Evolutionary conservation across 2,113 vertebrate species (phyloP).

Genomic region (Alosa alosa): DNA sequence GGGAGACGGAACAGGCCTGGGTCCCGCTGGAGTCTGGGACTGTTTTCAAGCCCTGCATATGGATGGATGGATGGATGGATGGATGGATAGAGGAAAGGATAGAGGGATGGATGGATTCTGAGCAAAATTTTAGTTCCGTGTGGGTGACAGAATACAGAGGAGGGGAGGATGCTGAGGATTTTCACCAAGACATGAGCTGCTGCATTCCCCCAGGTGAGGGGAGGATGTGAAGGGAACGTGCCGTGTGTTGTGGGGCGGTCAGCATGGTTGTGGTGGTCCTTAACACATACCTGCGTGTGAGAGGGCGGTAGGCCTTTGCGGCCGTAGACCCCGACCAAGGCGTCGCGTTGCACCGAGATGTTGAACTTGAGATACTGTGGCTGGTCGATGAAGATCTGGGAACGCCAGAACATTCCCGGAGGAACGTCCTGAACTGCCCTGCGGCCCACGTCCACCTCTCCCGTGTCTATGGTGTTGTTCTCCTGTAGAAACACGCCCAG

Average conservation of each 20-base stretch:
- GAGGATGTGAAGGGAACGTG: no score
- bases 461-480: slow-evolving; percentile 97
- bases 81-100: no score
- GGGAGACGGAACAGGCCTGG: background rate
- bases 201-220: no score
- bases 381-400: slow-evolving; percentile 95
- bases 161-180: no score
- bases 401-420: slow-evolving; percentile 96
- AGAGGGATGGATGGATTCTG: background rate
- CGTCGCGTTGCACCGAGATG: slow-evolving; percentile 95
- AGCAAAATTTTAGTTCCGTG: background rate
- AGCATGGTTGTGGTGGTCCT: no score
- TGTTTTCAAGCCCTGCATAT: background rate
- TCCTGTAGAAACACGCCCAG: slow-evolving; percentile 83
- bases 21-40: background rate
- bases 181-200: no score
- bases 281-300: slow-evolving; percentile 86
- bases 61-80: no score
- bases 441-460: slow-evolving; percentile 92
- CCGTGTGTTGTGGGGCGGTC: no score
- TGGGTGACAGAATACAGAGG: no score
- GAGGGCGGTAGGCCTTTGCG: slow-evolving; percentile 95
- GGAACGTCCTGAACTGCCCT: slow-evolving; percentile 89
- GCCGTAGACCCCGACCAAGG: slow-evolving; percentile 94
- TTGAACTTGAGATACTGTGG: slow-evolving; percentile 98